Evolutionary conservation across 2,113 vertebrate genomes (phyloP), one percentile per base, ranked within the genome.

Genomic region (Dendropsophus ebraccatus): DNA sequence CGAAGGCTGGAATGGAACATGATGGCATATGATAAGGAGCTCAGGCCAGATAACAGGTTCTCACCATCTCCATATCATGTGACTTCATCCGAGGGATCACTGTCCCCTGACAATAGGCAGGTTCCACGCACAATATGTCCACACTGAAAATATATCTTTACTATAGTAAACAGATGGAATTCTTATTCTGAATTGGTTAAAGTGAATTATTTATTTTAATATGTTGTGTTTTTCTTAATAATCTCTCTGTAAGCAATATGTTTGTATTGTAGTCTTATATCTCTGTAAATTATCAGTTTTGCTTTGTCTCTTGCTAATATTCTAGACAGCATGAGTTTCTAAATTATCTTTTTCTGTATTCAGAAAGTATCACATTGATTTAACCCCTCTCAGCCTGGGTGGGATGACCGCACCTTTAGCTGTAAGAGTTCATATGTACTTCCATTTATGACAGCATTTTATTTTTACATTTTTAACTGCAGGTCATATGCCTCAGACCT

Each of bases 1-100:
- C 93, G 97, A 1, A 95, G 96, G 0, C 96, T 97, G 92, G 96
- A 97, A 91, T 98, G 97, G 97, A 97, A 97, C 88, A 95, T 98
- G 87, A 94, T 98, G 95, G 96, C 96, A 0, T 97, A 97, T 60
- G 97, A 98, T 90, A 98, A 97, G 90, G 97, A 98, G 90, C 97
- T 98, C 90, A 93, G 97, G 80, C 96, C 97, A 0, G 97, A 97
- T 84, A 94, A 95, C 87, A 92, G 96, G 88, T 96, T 97, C 90
- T 96, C 96, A 41, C 96, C 96, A 62, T 97, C 96, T 17, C 96
- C 96, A 56, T 97, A 97, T 92, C 96, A 97, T 81, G 96, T 95
- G 92, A 95, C 96, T 62, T 97, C 96, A 76, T 97, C 97, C 60
- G 96, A 98, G 89, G 96, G 97, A 87, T 98, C 97, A 45, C 94